These are phyloP conservation scores for Cyclina sinensis DNA, from an alignment of 1,140 invertebrate species.

Conservation along the genomic window DNA sequence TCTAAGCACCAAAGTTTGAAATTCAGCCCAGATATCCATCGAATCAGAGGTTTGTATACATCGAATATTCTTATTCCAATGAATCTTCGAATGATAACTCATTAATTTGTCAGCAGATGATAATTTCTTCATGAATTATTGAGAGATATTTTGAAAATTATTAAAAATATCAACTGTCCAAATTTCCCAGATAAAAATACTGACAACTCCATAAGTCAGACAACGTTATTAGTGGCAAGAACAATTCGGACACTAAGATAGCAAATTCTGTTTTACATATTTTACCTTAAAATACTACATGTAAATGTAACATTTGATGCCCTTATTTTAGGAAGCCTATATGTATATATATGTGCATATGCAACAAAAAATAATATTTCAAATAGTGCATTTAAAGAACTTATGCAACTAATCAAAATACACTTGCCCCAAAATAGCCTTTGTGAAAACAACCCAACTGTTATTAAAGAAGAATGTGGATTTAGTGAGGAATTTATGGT, in stretches of 20 bases:
- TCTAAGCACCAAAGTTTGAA: slow-evolving; percentile 1
- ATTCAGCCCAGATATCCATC: not conserved
- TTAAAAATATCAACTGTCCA: not conserved
- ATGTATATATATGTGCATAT: not conserved
- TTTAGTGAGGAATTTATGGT: not conserved
- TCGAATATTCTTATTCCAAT: too few relatives aligned
- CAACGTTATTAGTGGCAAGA: too few relatives aligned
- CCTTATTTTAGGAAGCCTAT: not conserved
- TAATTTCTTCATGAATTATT: not conserved
- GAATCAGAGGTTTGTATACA: too few relatives aligned
- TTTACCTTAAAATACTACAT: too few relatives aligned
- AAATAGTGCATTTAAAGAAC: slow-evolving; percentile 1
- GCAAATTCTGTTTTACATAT: too few relatives aligned
- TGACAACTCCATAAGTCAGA: too few relatives aligned
- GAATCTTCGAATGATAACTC: not conserved
- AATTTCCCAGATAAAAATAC: too few relatives aligned
- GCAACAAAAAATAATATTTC: slow-evolving; percentile 22
- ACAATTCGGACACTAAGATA: too few relatives aligned
- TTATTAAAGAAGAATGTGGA: slow-evolving; percentile 28
- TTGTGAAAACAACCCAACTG: not conserved
- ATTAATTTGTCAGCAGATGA: not conserved
- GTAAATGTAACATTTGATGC: not conserved
- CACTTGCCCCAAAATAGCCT: not conserved
- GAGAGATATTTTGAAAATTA: not conserved
- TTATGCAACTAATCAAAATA: not conserved